Percentiles rank a stretch among this genome's conserved stretches.
phyloP scores from a whole-genome alignment of 2,113 vertebrate species.

The Catharus bicknelli region DNA sequence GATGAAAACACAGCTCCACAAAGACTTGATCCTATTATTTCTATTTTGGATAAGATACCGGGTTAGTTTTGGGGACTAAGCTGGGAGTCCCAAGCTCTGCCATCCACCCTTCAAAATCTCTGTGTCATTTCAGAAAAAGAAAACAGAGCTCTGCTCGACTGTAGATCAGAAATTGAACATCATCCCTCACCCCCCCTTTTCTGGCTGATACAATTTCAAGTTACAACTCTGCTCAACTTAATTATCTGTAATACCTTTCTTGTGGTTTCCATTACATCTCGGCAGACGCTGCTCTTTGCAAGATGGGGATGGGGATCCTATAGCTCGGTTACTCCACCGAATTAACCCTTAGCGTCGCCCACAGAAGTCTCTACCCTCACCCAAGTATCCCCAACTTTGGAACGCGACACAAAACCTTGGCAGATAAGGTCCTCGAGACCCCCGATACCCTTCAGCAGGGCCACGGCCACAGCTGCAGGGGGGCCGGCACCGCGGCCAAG shows the following conservation, averaged over 20 bases:
- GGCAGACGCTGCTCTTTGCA: background rate
- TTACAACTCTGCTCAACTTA: constrained; percentile 11
- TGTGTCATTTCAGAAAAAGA: background rate
- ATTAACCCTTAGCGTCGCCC: background rate
- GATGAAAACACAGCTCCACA: background rate
- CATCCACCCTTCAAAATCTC: background rate
- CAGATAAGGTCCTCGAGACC: accelerated
- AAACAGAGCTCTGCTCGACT: background rate
- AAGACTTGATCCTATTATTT: background rate
- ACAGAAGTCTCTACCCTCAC: background rate
- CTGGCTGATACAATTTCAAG: background rate
- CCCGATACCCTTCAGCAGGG: background rate
- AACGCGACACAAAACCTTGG: background rate
- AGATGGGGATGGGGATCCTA: background rate
- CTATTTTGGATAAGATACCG: background rate
- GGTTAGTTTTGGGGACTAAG: background rate
- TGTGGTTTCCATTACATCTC: background rate
- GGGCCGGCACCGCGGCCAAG: background rate
- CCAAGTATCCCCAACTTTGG: background rate
- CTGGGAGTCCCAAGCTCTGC: background rate
- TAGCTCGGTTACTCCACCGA: background rate
- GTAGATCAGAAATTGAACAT: background rate
- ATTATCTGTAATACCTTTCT: background rate
- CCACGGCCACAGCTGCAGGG: background rate
- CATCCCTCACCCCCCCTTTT: background rate